Conservation (phyloP, 1,140 invertebrate species). For the Hyles vespertilio region DNA sequence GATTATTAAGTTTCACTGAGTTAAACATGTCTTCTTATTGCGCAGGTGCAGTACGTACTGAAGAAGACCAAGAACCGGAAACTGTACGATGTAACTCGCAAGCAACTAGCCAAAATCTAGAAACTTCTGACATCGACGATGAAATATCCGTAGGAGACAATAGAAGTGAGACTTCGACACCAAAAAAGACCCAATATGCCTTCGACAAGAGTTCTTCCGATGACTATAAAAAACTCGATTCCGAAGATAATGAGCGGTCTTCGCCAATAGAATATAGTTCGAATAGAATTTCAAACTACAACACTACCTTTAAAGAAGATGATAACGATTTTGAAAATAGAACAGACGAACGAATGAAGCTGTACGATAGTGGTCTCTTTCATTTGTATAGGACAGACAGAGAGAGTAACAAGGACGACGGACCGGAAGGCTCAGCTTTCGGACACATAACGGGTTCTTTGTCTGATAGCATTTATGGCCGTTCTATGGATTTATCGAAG, state of each 20-base stretch:
- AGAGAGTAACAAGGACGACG: constrained; percentile 47
- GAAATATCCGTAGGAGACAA: constrained; percentile 70
- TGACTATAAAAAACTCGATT: constrained; percentile 29
- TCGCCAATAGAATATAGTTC: constrained; percentile 47
- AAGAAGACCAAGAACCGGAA: constrained; percentile 37
- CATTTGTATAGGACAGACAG: constrained; percentile 58
- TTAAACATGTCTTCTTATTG: constrained; percentile 17
- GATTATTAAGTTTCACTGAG: not conserved
- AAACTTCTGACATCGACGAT: constrained; percentile 56
- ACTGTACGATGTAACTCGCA: constrained; percentile 33
- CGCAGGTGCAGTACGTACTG: constrained; percentile 30
- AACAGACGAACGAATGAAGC: constrained; percentile 49
- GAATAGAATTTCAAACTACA: constrained; percentile 51
- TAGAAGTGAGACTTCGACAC: constrained; percentile 56
- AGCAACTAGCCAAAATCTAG: constrained; percentile 37
- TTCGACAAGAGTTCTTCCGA: constrained; percentile 33
- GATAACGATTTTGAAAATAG: constrained; percentile 52
- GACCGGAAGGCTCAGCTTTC: constrained; percentile 35
- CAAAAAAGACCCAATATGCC: constrained; percentile 34
- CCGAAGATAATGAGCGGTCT: constrained; percentile 35
- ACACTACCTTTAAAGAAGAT: constrained; percentile 61
- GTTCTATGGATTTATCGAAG: constrained; percentile 69
- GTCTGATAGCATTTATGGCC: constrained; percentile 58
- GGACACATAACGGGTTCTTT: constrained; percentile 38
- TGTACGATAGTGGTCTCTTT: constrained; percentile 62